Evolutionary conservation across 2,113 vertebrate species (phyloP).

Genomic region (Melanerpes aurifrons): DNA sequence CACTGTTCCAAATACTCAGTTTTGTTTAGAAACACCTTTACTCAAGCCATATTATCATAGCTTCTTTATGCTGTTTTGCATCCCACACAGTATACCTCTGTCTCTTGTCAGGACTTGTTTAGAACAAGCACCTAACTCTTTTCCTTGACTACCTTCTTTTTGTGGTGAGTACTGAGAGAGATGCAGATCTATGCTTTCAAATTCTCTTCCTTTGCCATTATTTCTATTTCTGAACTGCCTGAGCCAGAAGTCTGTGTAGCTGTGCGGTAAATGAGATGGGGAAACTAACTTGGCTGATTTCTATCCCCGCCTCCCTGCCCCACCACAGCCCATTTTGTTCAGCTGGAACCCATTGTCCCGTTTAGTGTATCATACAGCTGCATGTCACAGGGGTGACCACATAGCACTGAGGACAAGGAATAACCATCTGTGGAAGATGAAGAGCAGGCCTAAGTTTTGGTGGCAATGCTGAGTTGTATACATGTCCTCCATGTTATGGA

Average conservation of each 20-base stretch:
- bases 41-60: not conserved
- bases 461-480: not conserved
- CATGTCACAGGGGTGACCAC: not conserved
- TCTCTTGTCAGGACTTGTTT: not conserved
- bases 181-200: not conserved
- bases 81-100: accelerated
- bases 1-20: not conserved
- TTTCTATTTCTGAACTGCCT: not conserved
- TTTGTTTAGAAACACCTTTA: not conserved
- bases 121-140: not conserved
- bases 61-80: not conserved
- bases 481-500: not conserved
- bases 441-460: not conserved
- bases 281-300: not conserved
- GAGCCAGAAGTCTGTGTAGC: not conserved
- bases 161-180: not conserved
- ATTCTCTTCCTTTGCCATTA: not conserved
- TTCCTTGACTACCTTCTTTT: not conserved
- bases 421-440: not conserved
- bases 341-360: not conserved
- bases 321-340: not conserved
- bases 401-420: not conserved
- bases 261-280: not conserved
- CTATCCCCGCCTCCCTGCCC: no score
- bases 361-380: not conserved